These are phyloP conservation scores for Ameiurus melas DNA, from an alignment of 2,113 vertebrate genomes.

Conservation along the genomic window DNA sequence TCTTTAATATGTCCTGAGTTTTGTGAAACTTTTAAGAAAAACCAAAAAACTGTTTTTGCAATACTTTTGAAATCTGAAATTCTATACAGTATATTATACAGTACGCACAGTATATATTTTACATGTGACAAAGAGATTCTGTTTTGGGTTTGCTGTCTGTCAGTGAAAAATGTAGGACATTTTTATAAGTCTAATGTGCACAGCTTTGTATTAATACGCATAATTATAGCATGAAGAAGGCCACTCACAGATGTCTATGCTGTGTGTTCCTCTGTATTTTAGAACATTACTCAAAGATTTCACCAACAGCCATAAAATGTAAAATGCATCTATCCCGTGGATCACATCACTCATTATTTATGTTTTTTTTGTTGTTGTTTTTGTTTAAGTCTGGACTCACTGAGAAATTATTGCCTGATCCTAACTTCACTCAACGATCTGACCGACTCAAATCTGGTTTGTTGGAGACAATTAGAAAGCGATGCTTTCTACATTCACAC, in stretches of 20 bases:
- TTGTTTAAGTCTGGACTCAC: neutral
- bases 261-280: neutral
- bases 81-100: too few relatives aligned
- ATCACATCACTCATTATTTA: neutral
- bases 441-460: conserved; percentile 12
- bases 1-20: too few relatives aligned
- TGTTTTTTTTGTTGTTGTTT: neutral
- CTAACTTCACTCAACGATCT: neutral
- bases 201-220: too few relatives aligned
- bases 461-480: conserved; percentile 2
- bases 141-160: too few relatives aligned
- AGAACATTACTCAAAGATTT: neutral
- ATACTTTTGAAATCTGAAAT: too few relatives aligned
- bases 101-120: too few relatives aligned
- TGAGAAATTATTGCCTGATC: conserved; percentile 8
- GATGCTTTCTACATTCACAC: neutral
- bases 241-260: neutral
- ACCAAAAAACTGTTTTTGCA: too few relatives aligned
- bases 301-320: conserved; percentile 7
- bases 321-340: neutral
- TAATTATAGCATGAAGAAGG: neutral
- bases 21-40: too few relatives aligned
- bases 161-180: too few relatives aligned
- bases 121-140: too few relatives aligned
- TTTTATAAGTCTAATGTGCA: too few relatives aligned